Evolutionary conservation across 92 coral and sea anemone species (phyloP).

Genomic region (Actinernus sp.): DNA sequence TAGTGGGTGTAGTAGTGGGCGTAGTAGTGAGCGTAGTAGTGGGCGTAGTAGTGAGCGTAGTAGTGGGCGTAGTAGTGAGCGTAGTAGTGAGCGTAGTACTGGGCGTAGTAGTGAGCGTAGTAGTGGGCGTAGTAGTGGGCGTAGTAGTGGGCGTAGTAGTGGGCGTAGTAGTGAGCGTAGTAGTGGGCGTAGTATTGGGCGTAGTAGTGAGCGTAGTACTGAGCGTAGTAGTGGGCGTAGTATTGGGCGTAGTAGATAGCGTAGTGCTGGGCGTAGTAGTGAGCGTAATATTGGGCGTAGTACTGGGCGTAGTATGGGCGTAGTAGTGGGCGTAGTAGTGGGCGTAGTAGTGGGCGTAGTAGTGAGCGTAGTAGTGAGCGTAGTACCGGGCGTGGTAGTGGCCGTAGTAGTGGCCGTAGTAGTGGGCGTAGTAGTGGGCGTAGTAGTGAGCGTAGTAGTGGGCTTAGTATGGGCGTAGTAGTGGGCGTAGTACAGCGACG

Average conservation of each 20-base stretch:
- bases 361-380: not conserved
- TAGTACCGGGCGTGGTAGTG: too few species aligned
- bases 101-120: not conserved
- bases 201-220: not conserved
- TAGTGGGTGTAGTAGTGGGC: too few species aligned
- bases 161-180: not conserved
- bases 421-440: too few species aligned
- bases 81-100: not conserved
- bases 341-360: not conserved
- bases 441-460: too few species aligned
- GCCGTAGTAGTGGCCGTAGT: too few species aligned
- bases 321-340: slow-evolving; percentile 1
- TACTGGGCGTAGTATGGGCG: not conserved
- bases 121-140: not conserved
- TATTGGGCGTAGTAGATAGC: not conserved
- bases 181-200: slow-evolving; percentile 1
- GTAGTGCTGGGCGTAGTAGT: not conserved
- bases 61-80: too few species aligned
- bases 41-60: too few species aligned
- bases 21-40: too few species aligned
- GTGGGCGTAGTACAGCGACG: too few species aligned
- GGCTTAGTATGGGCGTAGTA: too few species aligned
- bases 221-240: not conserved
- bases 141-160: slow-evolving; percentile 1
- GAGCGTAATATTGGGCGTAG: not conserved